Conservation (phyloP, 2,888 invertebrate species). For the Drosophila pseudotalamancana region DNA sequence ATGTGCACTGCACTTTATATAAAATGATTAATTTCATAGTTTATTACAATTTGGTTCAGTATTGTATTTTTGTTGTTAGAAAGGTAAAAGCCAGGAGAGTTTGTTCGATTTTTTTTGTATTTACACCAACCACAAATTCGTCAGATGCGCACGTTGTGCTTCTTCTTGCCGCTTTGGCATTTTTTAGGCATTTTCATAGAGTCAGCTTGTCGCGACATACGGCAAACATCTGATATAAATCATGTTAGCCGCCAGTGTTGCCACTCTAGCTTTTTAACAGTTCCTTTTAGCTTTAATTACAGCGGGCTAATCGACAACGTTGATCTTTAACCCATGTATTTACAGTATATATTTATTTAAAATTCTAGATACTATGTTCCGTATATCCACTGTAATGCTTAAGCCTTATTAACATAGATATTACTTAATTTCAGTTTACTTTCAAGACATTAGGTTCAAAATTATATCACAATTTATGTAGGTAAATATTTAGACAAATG, state of each 20-base stretch:
- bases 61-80: conserved; percentile 26
- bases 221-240: conserved; percentile 48
- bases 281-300: neutral
- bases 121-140: conserved; percentile 50
- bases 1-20: neutral
- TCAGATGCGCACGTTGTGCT: conserved; percentile 64
- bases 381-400: too few relatives aligned
- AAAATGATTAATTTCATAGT: conserved; percentile 1
- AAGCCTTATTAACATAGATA: too few relatives aligned
- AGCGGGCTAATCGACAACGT: neutral
- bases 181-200: conserved; percentile 41
- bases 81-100: conserved; percentile 15
- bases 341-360: neutral
- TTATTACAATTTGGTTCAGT: neutral
- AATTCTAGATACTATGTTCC: too few relatives aligned
- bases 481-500: conserved; percentile 33
- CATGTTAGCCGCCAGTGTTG: conserved; percentile 17
- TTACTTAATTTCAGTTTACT: neutral
- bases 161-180: conserved; percentile 51
- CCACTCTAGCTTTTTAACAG: neutral
- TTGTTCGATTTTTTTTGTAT: conserved; percentile 61
- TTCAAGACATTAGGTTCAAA: neutral
- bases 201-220: conserved; percentile 42
- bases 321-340: too few relatives aligned
- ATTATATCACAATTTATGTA: neutral